A percentile compares a stretch with the other conserved stretches of the same genome.
These are phyloP conservation scores for Xylocampa areola DNA, from an alignment of 2,888 invertebrate genomes.

Conservation along the genomic window DNA sequence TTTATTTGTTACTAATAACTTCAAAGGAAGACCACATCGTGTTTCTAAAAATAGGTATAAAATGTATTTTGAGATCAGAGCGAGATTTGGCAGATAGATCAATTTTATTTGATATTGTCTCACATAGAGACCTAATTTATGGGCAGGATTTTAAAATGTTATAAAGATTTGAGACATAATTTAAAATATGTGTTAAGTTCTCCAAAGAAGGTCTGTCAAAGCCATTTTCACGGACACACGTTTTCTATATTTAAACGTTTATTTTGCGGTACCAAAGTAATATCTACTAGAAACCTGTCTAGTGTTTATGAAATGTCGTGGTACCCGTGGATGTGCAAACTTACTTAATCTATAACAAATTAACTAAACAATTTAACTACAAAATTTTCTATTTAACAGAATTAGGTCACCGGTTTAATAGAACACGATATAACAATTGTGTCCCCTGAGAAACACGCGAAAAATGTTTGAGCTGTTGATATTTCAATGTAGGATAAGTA, in stretches of 20 bases:
- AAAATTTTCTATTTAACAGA: conserved; percentile 5
- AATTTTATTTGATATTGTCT: conserved; percentile 56
- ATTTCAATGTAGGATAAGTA: conserved; percentile 19
- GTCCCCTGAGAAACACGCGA: conserved; percentile 1
- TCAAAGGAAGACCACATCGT: conserved; percentile 53
- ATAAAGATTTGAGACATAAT: conserved; percentile 40
- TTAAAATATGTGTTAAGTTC: conserved; percentile 38
- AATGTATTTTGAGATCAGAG: conserved; percentile 57
- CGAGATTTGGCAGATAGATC: conserved; percentile 40
- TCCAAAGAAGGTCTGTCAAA: conserved; percentile 33
- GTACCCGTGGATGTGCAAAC: background rate
- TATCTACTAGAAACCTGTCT: background rate
- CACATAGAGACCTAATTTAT: conserved; percentile 43
- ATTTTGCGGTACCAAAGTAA: too few species aligned
- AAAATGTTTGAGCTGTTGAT: conserved; percentile 5
- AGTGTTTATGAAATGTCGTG: background rate
- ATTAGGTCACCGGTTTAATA: background rate
- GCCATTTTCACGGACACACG: conserved; percentile 10
- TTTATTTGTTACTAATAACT: conserved; percentile 35
- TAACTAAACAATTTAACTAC: conserved; percentile 1
- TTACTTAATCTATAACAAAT: conserved; percentile 1
- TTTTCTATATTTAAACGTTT: conserved; percentile 4
- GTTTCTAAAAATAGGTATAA: conserved; percentile 41
- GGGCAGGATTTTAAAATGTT: conserved; percentile 37
- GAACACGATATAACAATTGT: conserved; percentile 1